Base-by-base conservation (phyloP, 2,113 vertebrate genomes). In the Vanacampus margaritifer region DNA sequence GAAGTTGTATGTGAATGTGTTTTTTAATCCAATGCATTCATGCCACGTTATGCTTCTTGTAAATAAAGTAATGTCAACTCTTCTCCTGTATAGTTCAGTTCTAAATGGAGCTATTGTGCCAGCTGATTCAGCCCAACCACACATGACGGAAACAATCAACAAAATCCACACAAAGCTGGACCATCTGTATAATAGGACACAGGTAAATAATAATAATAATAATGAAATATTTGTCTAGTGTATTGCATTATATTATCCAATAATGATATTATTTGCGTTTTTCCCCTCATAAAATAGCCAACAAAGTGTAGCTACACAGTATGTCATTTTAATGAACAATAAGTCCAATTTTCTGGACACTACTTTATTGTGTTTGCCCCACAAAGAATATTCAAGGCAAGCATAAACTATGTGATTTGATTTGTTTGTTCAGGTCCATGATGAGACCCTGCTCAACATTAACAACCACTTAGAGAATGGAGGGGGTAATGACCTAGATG, bases 141-240 rank as follows among this genome's bases (percentile, higher is more conserved):
- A 93, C 3, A 92, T 97, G 89, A 94, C 91, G 1, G 94, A 97
- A 59, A 95, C 92, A 41, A 94, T 97, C 78, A 91, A 78, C 37
- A 93, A 83, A 74, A 94, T 97, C 61, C 95, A 96, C 84, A 92
- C 71, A 62, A 95, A 93, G 41, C 88, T 98, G 81, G 93, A 96
- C 73, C 91, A 93, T n/a, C 91, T 97, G 26, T 94, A 96, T 74
- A 94, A 90, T 83, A 94, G 93, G 2, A 92, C 95, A 26, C 91
- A 88, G 70, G 91, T 88, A 48, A 61, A 62, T 10, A 12, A 13
- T 12, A 45, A 45, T 3, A 45, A 17, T 14, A 43, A 2, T 13
- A 14, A 43, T 3, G 12, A 4, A 16, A 12, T 28, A 10, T 43
- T 26, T 50, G 5, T 56, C 10, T n/a, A n/a, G 6, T 51, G 45